Base-by-base conservation (phyloP, 2,888 invertebrate species). In the Spodoptera exigua region DNA sequence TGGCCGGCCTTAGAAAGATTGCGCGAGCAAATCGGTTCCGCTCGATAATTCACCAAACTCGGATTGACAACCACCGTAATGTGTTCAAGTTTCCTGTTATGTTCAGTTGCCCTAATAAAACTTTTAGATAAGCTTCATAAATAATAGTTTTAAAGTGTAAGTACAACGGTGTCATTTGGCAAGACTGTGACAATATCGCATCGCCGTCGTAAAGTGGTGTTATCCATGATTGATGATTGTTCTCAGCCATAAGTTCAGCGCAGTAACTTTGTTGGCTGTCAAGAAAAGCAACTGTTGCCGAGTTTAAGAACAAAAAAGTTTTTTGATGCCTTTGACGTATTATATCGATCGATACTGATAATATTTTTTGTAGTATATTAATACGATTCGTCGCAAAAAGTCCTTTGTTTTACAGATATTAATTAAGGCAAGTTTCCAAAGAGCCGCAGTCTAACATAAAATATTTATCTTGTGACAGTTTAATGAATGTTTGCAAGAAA, bases 161-260 rank as follows among this genome's bases (percentile, higher is more conserved):
- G 37, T 36, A 44, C 54, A 56, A 65, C 40, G 37, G 14, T 41
- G 43, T 61, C 66, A 65, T 73, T 73, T 61, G 39, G 41, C 45
- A 51, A 73, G 61, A 37, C 54, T 59, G 47, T 36, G 56, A 73
- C 63, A 69, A 60, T 63, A 59, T 58, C 65, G 58, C 51, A 51
- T 52, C 52, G 61, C 14, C 60, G 57, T 58, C 55, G 45, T 40
- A 56, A 55, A 75, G 47, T 65, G 52, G 40, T 72, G 59, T 73
- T 63, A 66, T 59, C 57, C 39, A 36, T 75, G 76, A 76, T 75
- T 73, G 61, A 76, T 76, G 66, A 47, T 66, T 49, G 67, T 64
- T 65, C 27, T 27, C 27, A 27, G 27, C 27, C 27, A 27, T 27
- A 27, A 27, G 27, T 63, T 39, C 41, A 39, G 35, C 39, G 14